Evolutionary conservation across 2,797 vertebrate genomes (phyloP), one percentile per base, ranked within the genome.

Genomic region (Enteromius paludinosus): DNA sequence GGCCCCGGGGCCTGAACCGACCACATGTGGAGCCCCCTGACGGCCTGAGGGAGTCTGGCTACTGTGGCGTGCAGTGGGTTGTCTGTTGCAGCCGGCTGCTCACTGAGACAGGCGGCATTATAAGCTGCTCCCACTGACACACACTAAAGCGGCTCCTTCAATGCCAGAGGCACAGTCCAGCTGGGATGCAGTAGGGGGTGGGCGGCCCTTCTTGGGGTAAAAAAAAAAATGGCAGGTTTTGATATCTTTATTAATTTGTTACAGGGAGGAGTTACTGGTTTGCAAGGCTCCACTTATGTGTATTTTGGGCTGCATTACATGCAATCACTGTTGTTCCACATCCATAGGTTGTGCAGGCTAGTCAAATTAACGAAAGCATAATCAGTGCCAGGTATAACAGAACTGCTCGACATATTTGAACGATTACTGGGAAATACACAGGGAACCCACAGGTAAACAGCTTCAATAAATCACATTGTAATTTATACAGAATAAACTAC

Each of bases 61-160:
- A 62, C 61, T 84, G 83, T 62, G 41, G 62, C 23, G 43, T 84
- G 43, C 69, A 62, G 54, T 52, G 69, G 79, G 79, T 64, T 81
- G 83, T 81, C 52, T 69, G 73, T 91, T 89, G 89, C 88, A 87
- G 92, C 90, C 91, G 88, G 90, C 89, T 94, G 93, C 93, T 92
- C 90, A 62, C 88, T 85, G 70, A 93, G 93, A 94, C 92, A 92
- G 89, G 45, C 33, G 80, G 35, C 66, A 72, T 74, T 72, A 79
- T 61, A 45, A 41, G 38, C n/a, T 77, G 85, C 71, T 87, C 80
- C 77, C 66, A 83, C 72, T 78, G 72, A 86, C 83, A 81, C 59
- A 64, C 80, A 76, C 61, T 56, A 64, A 56, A 70, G 18, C 28
- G 5, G 25, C 54, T 25, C 56, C n/a, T 45, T 38, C 66, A 35